Evolutionary conservation across 2,888 invertebrate genomes (phyloP).

Genomic region (Steinernema carpocapsae): DNA sequence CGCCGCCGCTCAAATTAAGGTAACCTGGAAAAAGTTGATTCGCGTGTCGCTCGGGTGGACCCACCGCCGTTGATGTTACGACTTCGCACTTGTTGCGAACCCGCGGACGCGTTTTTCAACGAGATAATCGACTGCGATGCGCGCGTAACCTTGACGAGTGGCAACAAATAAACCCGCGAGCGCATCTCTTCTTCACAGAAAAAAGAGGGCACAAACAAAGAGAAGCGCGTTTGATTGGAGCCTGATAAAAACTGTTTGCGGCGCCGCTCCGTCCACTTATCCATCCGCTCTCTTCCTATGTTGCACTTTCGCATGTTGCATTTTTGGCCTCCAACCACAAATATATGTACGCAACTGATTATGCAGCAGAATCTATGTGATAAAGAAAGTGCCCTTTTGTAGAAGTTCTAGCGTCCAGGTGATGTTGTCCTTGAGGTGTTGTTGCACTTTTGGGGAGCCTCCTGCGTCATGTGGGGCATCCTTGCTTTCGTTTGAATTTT

Average conservation of each 20-base stretch:
- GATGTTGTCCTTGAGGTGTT: neutral
- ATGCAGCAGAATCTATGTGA: neutral
- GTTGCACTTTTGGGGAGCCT: slow-evolving; percentile 1
- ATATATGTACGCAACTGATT: neutral
- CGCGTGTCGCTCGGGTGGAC: no score
- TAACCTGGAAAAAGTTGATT: no score
- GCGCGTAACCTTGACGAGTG: no score
- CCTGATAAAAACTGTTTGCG: slow-evolving; percentile 18
- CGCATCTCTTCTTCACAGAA: neutral
- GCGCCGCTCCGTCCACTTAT: neutral
- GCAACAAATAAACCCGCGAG: no score
- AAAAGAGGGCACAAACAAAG: neutral
- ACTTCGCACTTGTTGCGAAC: no score
- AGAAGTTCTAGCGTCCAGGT: neutral
- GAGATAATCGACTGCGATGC: no score
- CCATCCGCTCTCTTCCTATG: neutral
- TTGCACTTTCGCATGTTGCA: slow-evolving; percentile 24
- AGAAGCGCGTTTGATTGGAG: neutral
- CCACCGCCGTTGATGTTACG: no score
- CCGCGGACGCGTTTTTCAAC: no score
- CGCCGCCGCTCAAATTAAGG: no score
- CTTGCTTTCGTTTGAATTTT: neutral
- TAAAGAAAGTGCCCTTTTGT: neutral
- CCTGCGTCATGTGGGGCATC: neutral
- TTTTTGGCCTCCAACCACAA: neutral